Evolutionary conservation across 2,113 vertebrate genomes (phyloP).

Genomic region (Erythrocercus mccallii): DNA sequence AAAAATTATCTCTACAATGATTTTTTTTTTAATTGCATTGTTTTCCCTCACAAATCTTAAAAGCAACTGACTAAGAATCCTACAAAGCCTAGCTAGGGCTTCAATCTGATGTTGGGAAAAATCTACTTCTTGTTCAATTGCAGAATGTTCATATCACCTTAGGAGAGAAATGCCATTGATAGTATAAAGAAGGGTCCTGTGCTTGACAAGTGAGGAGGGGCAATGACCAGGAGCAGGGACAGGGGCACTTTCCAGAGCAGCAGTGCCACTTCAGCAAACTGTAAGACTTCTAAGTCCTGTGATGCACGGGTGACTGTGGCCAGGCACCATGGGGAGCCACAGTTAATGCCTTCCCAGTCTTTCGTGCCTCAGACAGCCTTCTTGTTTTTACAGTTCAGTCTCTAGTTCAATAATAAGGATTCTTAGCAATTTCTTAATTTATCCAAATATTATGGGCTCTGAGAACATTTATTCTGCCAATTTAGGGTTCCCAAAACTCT

Average conservation of each 20-base stretch:
- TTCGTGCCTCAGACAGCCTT: accelerated
- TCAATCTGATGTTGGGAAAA: background rate
- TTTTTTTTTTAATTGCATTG: background rate
- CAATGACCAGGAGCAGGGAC: background rate
- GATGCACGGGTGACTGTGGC: background rate
- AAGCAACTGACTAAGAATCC: background rate
- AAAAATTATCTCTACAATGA: background rate
- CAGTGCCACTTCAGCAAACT: background rate
- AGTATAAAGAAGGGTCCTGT: background rate
- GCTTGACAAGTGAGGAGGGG: accelerated
- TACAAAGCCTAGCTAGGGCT: background rate
- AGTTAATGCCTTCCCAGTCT: background rate
- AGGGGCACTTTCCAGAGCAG: background rate
- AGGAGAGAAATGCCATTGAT: accelerated
- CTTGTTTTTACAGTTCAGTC: background rate
- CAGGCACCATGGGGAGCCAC: background rate
- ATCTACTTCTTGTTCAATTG: background rate
- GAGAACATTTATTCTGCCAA: background rate
- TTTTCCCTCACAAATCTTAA: background rate
- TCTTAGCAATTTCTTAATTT: background rate
- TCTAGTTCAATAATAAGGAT: background rate
- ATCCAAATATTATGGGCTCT: background rate
- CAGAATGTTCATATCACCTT: background rate
- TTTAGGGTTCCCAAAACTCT: background rate
- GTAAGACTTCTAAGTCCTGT: background rate